Base-by-base conservation (phyloP, 1,140 invertebrate genomes). In the Pectinophora gossypiella region DNA sequence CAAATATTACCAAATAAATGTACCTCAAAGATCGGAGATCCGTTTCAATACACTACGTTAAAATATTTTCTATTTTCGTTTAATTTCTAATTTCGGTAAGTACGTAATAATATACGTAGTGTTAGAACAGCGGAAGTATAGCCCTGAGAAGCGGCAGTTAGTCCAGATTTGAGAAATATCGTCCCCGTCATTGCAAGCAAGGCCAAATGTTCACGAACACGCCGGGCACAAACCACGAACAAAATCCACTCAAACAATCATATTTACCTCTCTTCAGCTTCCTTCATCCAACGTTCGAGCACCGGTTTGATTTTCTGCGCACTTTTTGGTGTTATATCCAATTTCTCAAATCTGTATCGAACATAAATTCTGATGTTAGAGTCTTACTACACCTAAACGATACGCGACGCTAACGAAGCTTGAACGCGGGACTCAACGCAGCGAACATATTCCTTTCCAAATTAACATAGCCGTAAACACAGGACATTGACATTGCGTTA, bases 231-330 rank as follows among this genome's bases (percentile, higher is more conserved):
- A 59, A 79, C 68, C 70, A 79, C 70, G 73, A 72, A 77, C 64
- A 81, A 57, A 40, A 64, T 68, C 82, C 80, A 80, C 79, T 81
- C 77, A 83, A 81, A 81, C 79, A 81, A 72, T 1, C 18, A 80
- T 87, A 91, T 91, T 92, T 92, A 96, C 94, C 95, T 97, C 90
- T 97, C 96, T 91, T 98, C 96, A 21, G 97, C 96, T 89, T 98
- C 97, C 88, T 95, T 95, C 97, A 99, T 98, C 97, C 97, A 99
- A 88, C 94, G 92, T 88, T 99, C 97, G 74, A 99, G 91, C 58
- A 99, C 97, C 62, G 98, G 98, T 89, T 98, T 99, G 76, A 99
- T 99, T 92, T 99, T 99, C 90, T 98, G 96, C 62, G 98, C 97
- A 91, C 97, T 98, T 91, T 99, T 98, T 83, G 97, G 97, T 77